Percentiles rank a stretch among this genome's conserved stretches.
Conservation (phyloP, 2,888 invertebrate species). For the Morpho deidamia region DNA sequence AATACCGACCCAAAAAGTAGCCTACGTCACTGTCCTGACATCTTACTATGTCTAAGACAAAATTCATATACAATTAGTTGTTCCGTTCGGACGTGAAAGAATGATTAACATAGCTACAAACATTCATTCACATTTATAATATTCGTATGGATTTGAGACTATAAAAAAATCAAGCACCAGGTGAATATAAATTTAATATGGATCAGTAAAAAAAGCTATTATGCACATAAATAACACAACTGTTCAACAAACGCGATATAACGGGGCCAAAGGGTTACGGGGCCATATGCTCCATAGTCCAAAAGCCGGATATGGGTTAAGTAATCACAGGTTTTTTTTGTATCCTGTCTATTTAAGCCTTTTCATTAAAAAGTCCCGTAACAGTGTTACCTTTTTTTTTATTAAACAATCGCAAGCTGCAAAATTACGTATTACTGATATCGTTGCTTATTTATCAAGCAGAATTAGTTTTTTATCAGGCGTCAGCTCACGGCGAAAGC, state of each 20-base stretch:
- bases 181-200: constrained; percentile 38
- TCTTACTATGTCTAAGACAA: too few species aligned
- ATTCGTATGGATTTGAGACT: constrained; percentile 1
- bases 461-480: background rate
- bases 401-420: constrained; percentile 58
- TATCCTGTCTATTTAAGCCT: constrained; percentile 60
- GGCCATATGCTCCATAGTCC: constrained; percentile 57
- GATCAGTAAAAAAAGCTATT: constrained; percentile 47
- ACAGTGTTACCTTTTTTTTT: constrained; percentile 48
- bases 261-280: constrained; percentile 76
- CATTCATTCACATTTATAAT: too few species aligned
- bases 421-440: constrained; percentile 49
- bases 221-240: constrained; percentile 65
- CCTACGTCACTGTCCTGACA: too few species aligned
- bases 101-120: background rate
- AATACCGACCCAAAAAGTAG: too few species aligned
- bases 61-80: too few species aligned
- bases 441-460: constrained; percentile 34
- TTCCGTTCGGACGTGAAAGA: background rate
- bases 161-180: constrained; percentile 49
- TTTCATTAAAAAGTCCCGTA: constrained; percentile 57
- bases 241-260: constrained; percentile 59
- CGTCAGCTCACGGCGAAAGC: background rate
- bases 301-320: constrained; percentile 73
- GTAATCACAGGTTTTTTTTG: constrained; percentile 65